Evolutionary conservation across 2,113 vertebrate species (phyloP).

Genomic region (Vireo altiloquus): DNA sequence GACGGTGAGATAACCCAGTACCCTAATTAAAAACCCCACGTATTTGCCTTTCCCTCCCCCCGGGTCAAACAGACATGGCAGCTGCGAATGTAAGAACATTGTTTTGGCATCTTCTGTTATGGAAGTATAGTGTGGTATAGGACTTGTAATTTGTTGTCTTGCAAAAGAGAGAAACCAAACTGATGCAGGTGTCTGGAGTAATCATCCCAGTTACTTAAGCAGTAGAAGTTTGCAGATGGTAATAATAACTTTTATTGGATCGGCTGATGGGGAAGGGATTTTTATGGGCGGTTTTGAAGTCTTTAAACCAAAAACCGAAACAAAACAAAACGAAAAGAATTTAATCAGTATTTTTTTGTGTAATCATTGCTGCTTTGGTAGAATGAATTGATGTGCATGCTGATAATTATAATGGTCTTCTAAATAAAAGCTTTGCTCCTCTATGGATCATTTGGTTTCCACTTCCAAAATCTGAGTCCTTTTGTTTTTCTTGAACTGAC

Average conservation of each 20-base stretch:
- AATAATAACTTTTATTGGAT: neutral
- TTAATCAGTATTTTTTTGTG: neutral
- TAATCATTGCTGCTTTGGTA: neutral
- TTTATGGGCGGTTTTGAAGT: neutral
- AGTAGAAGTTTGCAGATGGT: neutral
- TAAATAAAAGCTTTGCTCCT: neutral
- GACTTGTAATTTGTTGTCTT: neutral
- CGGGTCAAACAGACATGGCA: fast-evolving
- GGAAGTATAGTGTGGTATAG: neutral
- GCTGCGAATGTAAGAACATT: neutral
- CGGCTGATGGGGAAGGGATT: neutral
- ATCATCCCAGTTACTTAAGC: neutral
- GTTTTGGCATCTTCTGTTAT: neutral
- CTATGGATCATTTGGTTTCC: neutral
- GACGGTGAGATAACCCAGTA: neutral
- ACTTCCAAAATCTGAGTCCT: neutral
- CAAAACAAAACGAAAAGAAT: neutral
- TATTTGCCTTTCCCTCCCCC: neutral
- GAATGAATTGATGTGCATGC: neutral
- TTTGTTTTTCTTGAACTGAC: neutral
- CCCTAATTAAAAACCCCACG: fast-evolving
- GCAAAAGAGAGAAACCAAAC: neutral
- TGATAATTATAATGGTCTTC: neutral
- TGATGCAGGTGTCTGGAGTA: neutral
- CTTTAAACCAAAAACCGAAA: neutral